These are phyloP conservation scores for Oxyruncus cristatus DNA, from an alignment of 2,113 vertebrate species.

Conservation along the genomic window DNA sequence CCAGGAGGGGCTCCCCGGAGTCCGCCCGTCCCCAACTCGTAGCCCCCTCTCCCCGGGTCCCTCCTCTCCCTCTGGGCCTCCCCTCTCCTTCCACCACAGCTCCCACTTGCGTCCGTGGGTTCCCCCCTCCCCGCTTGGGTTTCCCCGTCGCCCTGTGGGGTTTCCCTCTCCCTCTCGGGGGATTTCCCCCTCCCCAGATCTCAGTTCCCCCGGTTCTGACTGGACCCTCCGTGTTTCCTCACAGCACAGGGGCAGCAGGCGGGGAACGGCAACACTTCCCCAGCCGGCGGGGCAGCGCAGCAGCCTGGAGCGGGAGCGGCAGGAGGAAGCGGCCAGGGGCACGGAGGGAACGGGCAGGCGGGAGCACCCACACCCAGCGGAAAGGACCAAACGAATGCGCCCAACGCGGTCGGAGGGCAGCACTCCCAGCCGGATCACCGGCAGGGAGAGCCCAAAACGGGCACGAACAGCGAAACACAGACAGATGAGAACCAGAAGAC, in stretches of 20 bases:
- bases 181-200: background rate
- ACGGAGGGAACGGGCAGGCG: accelerated
- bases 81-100: background rate
- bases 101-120: background rate
- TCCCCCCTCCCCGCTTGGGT: too few species aligned
- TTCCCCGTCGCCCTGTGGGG: too few species aligned
- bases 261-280: accelerated
- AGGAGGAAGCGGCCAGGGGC: accelerated
- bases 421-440: background rate
- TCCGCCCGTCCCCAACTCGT: too few species aligned
- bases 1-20: background rate
- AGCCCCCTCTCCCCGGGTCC: background rate
- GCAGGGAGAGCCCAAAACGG: accelerated
- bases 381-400: accelerated
- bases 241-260: accelerated
- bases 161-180: too few species aligned
- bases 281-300: accelerated
- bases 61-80: background rate
- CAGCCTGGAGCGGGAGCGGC: accelerated
- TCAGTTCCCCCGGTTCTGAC: too few species aligned
- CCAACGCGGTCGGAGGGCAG: background rate
- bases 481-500: accelerated
- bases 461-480: accelerated
- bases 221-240: background rate
- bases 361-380: accelerated